phyloP scores from a whole-genome alignment of 2,797 vertebrate genomes.

The Notolepis coatsorum region DNA sequence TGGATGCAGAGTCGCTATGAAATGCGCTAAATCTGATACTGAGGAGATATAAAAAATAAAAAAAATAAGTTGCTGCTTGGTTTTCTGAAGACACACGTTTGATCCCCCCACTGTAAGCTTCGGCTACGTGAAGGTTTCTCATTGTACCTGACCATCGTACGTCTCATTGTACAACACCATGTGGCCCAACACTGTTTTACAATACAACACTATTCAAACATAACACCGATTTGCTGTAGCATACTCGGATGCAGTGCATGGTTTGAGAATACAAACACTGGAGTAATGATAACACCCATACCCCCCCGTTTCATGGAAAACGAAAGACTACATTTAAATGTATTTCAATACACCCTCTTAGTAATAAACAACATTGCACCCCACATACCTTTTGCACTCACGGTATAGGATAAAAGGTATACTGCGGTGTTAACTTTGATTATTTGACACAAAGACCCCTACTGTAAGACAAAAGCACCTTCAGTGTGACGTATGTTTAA shows the following conservation, averaged over 20 bases:
- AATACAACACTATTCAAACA: conserved; percentile 17
- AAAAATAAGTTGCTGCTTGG: conserved; percentile 19
- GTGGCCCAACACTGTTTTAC: neutral
- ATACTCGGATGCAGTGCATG: conserved; percentile 8
- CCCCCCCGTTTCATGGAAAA: conserved; percentile 51
- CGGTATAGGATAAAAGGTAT: conserved; percentile 35
- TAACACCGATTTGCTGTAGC: conserved; percentile 34
- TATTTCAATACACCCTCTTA: conserved; percentile 30
- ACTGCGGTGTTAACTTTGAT: conserved; percentile 16
- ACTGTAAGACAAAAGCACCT: neutral
- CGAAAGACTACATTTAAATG: neutral
- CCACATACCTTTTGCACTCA: conserved; percentile 61
- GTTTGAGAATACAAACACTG: conserved; percentile 3
- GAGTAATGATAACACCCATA: conserved; percentile 24
- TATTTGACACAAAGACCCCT: neutral
- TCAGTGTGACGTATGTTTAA: conserved; percentile 1
- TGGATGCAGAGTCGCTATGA: conserved; percentile 64
- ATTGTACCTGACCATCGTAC: conserved; percentile 48
- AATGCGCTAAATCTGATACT: conserved; percentile 50
- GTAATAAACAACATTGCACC: conserved; percentile 60
- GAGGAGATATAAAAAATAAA: no score
- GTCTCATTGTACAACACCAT: no score
- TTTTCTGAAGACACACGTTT: conserved; percentile 8
- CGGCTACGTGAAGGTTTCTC: conserved; percentile 31
- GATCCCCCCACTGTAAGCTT: conserved; percentile 23